These are phyloP conservation scores for Eufriesea mexicana DNA, from an alignment of 1,140 invertebrate species.

Conservation along the genomic window DNA sequence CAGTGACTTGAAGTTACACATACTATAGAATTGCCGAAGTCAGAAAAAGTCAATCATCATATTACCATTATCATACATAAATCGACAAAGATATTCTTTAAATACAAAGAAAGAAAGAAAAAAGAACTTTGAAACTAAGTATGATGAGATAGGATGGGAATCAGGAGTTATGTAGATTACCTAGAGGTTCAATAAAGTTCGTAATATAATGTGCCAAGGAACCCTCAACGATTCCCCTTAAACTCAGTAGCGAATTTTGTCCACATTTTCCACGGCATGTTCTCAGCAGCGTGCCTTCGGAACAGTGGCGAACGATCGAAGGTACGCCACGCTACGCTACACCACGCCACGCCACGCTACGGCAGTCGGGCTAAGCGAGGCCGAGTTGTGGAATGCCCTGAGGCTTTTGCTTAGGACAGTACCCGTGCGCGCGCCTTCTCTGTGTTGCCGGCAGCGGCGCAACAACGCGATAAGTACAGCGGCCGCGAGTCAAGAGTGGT, in stretches of 20 bases:
- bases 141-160: too few species aligned
- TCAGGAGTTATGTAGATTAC: too few species aligned
- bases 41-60: neutral
- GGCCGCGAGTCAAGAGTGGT: slow-evolving; percentile 29
- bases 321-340: neutral
- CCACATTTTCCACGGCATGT: neutral
- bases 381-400: slow-evolving; percentile 31
- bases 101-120: neutral
- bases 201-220: neutral
- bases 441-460: slow-evolving; percentile 32
- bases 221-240: neutral
- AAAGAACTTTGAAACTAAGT: neutral
- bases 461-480: slow-evolving; percentile 66
- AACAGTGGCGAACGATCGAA: slow-evolving; percentile 38
- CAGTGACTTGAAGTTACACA: too few species aligned
- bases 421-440: slow-evolving; percentile 6
- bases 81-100: too few species aligned
- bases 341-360: neutral
- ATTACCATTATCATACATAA: too few species aligned
- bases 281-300: neutral
- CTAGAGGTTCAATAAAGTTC: neutral
- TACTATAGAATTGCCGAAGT: neutral
- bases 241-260: slow-evolving; percentile 3
- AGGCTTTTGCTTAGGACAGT: slow-evolving; percentile 56
- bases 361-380: slow-evolving; percentile 6